Conservation (phyloP, 1,140 invertebrate species). For the Ips nitidus region DNA sequence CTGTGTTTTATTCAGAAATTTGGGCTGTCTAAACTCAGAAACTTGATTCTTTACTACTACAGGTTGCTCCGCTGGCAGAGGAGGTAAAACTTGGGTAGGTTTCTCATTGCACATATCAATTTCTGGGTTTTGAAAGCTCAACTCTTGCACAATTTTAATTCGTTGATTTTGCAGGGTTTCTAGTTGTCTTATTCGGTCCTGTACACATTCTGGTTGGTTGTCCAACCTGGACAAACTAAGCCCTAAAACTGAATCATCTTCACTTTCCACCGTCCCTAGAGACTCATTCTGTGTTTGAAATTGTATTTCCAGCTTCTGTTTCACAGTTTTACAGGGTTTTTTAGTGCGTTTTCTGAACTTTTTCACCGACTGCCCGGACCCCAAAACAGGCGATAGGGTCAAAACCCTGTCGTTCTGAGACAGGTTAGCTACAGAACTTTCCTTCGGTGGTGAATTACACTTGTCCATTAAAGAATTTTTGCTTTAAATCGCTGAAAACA, state of each 20-base stretch:
- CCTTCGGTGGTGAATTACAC: too few relatives aligned
- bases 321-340: too few relatives aligned
- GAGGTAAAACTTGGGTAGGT: slow-evolving; percentile 3
- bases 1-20: not conserved
- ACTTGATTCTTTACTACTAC: not conserved
- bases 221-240: not conserved
- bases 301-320: not conserved
- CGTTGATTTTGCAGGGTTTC: slow-evolving; percentile 33
- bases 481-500: too few relatives aligned
- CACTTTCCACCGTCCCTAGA: too few relatives aligned
- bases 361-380: slow-evolving; percentile 2
- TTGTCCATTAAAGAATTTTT: too few relatives aligned
- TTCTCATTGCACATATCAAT: too few relatives aligned
- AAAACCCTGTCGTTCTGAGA: slow-evolving; percentile 2
- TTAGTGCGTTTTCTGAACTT: not conserved
- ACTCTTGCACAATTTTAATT: slow-evolving; percentile 18
- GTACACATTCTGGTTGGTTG: slow-evolving; percentile 12
- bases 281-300: too few relatives aligned
- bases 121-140: slow-evolving; percentile 8
- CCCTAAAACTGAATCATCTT: not conserved
- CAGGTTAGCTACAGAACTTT: not conserved
- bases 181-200: slow-evolving; percentile 29
- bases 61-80: slow-evolving; percentile 7
- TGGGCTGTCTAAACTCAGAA: not conserved
- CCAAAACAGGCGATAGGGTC: slow-evolving; percentile 15